Conservation (phyloP, 2,888 invertebrate species). For the Uloborus plumipes region DNA sequence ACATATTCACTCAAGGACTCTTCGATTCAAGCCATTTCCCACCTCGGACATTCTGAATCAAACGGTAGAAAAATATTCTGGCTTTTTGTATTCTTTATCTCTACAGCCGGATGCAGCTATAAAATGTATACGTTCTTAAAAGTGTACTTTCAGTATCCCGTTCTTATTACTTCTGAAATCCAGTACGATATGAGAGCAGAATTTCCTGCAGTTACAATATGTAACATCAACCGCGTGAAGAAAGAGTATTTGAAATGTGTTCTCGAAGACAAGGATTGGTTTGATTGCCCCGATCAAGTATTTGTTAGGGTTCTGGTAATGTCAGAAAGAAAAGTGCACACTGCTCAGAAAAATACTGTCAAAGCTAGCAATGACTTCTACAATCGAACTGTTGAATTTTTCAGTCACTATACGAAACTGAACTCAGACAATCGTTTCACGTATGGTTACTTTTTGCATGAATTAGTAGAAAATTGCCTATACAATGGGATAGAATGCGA, state of each 20-base stretch:
- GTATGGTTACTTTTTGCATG: not conserved
- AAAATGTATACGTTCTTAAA: constrained; percentile 25
- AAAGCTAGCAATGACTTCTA: not conserved
- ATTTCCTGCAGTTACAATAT: constrained; percentile 51
- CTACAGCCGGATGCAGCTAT: constrained; percentile 3
- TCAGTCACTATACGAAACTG: not conserved
- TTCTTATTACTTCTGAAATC: constrained; percentile 24
- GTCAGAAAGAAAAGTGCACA: not conserved
- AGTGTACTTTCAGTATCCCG: constrained; percentile 45
- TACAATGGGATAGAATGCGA: constrained; percentile 8
- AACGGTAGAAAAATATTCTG: constrained; percentile 16
- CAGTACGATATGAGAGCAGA: not conserved
- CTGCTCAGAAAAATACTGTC: not conserved
- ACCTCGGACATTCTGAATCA: not conserved
- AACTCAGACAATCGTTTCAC: not conserved
- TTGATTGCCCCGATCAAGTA: too few species aligned
- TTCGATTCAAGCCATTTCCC: constrained; percentile 4
- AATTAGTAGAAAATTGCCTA: constrained; percentile 13
- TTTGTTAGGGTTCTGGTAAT: too few species aligned
- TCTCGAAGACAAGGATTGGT: too few species aligned
- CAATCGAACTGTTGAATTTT: not conserved
- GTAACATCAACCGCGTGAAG: constrained; percentile 32
- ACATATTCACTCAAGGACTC: not conserved
- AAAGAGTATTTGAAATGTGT: not conserved
- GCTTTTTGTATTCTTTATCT: constrained; percentile 14